Percentiles rank a stretch among this genome's conserved stretches.
phyloP scores from a whole-genome alignment of 2,113 vertebrate species.

The Etheostoma cragini region DNA sequence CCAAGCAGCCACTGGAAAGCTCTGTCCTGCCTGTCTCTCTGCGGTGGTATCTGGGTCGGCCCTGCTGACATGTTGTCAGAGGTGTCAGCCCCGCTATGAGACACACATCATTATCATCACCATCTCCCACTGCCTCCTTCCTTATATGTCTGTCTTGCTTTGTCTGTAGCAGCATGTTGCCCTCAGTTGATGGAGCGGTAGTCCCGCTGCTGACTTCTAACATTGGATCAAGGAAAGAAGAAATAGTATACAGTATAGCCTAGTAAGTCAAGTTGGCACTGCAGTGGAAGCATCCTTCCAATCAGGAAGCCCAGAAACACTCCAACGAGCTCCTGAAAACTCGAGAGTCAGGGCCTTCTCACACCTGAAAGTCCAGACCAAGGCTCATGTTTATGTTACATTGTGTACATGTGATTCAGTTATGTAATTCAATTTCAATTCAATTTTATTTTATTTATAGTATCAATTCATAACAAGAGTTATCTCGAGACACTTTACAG shows the following conservation, averaged over 20 bases:
- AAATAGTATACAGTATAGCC: neutral
- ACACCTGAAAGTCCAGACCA: too few relatives aligned
- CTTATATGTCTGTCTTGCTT: slow-evolving; percentile 52
- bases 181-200: slow-evolving; percentile 52
- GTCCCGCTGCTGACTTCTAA: slow-evolving; percentile 65
- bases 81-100: slow-evolving; percentile 61
- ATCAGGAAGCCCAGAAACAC: slow-evolving; percentile 19
- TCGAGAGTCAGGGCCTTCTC: neutral
- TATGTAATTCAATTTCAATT: too few relatives aligned
- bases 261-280: slow-evolving; percentile 30
- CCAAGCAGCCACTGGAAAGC: neutral
- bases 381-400: too few relatives aligned
- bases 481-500: too few relatives aligned
- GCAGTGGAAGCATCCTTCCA: slow-evolving; percentile 36
- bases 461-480: too few relatives aligned
- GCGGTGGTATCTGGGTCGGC: slow-evolving; percentile 55
- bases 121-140: slow-evolving; percentile 52
- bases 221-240: slow-evolving; percentile 16
- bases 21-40: slow-evolving; percentile 38
- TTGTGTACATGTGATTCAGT: too few relatives aligned
- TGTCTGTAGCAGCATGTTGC: slow-evolving; percentile 60
- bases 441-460: too few relatives aligned
- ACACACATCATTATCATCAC: slow-evolving; percentile 71
- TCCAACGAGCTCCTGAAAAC: slow-evolving; percentile 2
- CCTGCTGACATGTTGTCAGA: slow-evolving; percentile 68